Percentiles rank a stretch among this genome's conserved stretches.
Evolutionary conservation across 2,797 vertebrate genomes (phyloP).

Genomic region (Erethizon dorsatum): DNA sequence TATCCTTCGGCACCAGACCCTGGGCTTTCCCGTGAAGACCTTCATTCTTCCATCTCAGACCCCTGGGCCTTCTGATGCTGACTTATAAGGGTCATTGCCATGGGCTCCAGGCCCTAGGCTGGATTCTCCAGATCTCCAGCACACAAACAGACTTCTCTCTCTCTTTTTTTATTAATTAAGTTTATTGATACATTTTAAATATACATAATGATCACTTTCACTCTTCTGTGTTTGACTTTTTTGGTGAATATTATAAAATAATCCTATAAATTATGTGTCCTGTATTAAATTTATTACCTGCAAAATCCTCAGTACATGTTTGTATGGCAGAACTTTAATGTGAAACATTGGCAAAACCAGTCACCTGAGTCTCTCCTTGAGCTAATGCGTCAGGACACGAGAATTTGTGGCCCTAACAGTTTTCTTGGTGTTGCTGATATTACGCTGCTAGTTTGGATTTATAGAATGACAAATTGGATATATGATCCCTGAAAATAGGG

Average conservation of each 20-base stretch:
- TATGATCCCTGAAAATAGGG: slow-evolving; percentile 28
- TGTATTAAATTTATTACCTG: background rate
- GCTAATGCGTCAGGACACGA: background rate
- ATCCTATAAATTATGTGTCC: background rate
- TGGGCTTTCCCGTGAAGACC: background rate
- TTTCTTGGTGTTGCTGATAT: background rate
- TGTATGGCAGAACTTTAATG: background rate
- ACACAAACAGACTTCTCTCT: background rate
- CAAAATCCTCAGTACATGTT: background rate
- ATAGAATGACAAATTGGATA: slow-evolving; percentile 55
- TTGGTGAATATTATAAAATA: background rate
- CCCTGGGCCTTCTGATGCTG: background rate
- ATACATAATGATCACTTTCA: background rate
- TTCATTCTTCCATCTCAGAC: background rate
- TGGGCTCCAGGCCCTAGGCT: background rate
- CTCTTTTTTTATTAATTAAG: background rate
- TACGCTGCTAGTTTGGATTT: background rate
- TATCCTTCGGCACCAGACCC: background rate
- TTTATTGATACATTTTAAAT: background rate
- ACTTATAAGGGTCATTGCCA: background rate
- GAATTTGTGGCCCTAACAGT: background rate
- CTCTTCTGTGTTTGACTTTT: background rate
- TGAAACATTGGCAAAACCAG: background rate
- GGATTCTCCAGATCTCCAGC: background rate
- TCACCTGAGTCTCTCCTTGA: background rate